phyloP scores from a whole-genome alignment of 2,113 vertebrate genomes.

The Ophiodon elongatus region DNA sequence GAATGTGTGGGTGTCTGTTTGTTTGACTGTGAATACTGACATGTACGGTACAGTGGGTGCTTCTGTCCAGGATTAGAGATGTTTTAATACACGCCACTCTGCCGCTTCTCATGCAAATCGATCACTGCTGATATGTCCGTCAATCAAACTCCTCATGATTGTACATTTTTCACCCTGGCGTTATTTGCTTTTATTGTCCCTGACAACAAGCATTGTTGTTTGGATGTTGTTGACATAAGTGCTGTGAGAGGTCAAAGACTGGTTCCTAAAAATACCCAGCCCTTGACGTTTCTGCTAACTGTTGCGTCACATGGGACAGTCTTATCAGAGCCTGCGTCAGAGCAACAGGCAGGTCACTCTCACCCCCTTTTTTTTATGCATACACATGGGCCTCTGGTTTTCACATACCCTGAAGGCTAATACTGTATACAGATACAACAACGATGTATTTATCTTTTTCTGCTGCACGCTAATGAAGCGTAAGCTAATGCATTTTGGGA shows the following conservation, averaged over 20 bases:
- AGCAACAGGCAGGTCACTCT: constrained; percentile 63
- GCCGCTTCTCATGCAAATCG: not conserved
- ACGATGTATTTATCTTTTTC: constrained; percentile 8
- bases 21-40: constrained; percentile 23
- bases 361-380: constrained; percentile 60
- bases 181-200: constrained; percentile 47
- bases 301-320: constrained; percentile 74
- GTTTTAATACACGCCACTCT: not conserved
- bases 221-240: constrained; percentile 66
- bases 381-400: constrained; percentile 25
- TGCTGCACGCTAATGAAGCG: constrained; percentile 16
- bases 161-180: constrained; percentile 1
- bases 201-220: constrained; percentile 55
- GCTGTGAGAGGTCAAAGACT: constrained; percentile 72
- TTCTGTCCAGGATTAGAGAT: not conserved
- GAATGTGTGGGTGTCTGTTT: constrained; percentile 46
- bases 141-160: not conserved
- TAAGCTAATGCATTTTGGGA: constrained; percentile 22
- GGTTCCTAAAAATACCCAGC: constrained; percentile 78
- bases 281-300: constrained; percentile 66
- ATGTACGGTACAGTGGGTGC: constrained; percentile 1
- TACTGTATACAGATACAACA: constrained; percentile 22
- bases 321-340: constrained; percentile 80
- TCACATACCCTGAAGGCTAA: constrained; percentile 40
- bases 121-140: constrained; percentile 19